Conservation (phyloP, 1,140 invertebrate genomes). For the Lepidostoma basale region DNA sequence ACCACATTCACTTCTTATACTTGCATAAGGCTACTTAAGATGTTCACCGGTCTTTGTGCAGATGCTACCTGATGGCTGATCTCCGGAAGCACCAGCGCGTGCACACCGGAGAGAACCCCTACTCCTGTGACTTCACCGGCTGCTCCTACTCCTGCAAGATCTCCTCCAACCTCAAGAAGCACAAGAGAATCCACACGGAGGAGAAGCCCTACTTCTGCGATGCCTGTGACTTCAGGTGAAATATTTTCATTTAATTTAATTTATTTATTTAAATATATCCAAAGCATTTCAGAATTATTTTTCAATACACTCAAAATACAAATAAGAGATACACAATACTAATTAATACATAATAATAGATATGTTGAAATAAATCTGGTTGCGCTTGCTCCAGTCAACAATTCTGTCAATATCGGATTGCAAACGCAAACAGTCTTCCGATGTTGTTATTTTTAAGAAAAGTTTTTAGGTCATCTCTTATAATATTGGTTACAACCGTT, state of each 20-base stretch:
- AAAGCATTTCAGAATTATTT: too few relatives aligned
- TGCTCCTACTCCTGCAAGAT: constrained; percentile 46
- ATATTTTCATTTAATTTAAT: background rate
- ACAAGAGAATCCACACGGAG: constrained; percentile 64
- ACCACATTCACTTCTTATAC: too few relatives aligned
- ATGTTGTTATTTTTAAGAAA: too few relatives aligned
- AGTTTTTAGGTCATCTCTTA: too few relatives aligned
- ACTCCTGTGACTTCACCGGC: constrained; percentile 42
- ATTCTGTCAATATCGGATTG: background rate
- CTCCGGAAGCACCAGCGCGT: constrained; percentile 43
- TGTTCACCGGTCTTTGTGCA: too few relatives aligned
- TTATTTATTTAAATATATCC: too few relatives aligned
- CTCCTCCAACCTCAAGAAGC: constrained; percentile 53
- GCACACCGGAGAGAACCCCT: constrained; percentile 43
- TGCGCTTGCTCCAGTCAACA: too few relatives aligned
- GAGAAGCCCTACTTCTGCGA: constrained; percentile 71
- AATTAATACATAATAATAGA: background rate
- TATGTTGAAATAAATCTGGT: background rate
- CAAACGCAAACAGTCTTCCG: background rate
- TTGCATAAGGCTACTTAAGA: too few relatives aligned
- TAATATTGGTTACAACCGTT: too few relatives aligned
- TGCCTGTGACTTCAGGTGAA: constrained; percentile 65
- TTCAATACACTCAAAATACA: too few relatives aligned
- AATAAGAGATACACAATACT: background rate
- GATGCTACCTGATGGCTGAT: constrained; percentile 46